Evolutionary conservation across 92 coral and sea anemone genomes (phyloP).

Genomic region (Diadumene lineata): DNA sequence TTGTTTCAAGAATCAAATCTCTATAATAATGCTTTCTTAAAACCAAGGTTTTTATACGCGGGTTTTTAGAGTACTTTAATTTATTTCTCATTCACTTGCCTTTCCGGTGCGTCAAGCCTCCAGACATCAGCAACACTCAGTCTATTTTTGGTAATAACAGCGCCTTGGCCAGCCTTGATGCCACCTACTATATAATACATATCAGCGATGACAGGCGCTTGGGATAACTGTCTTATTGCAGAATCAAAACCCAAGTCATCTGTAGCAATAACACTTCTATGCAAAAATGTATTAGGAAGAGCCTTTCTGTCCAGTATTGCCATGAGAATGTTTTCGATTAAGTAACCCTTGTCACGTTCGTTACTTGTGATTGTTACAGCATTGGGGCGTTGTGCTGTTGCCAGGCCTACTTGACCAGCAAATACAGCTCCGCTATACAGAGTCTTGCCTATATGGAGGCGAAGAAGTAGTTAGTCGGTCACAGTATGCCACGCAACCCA

Average conservation of each 20-base stretch:
- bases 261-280: slow-evolving; percentile 60
- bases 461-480: not conserved
- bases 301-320: slow-evolving; percentile 79
- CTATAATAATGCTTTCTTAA: no score
- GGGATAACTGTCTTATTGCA: slow-evolving; percentile 54
- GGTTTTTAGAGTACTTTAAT: no score
- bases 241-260: slow-evolving; percentile 54
- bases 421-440: slow-evolving; percentile 81
- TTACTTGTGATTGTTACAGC: slow-evolving; percentile 71
- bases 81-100: no score
- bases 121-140: slow-evolving; percentile 60
- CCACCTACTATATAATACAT: slow-evolving; percentile 82
- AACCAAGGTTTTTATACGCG: no score
- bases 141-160: slow-evolving; percentile 73
- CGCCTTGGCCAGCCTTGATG: slow-evolving; percentile 71
- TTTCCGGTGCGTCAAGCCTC: slow-evolving; percentile 49
- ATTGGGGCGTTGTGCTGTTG: slow-evolving; percentile 79
- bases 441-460: slow-evolving; percentile 49
- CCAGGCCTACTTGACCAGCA: slow-evolving; percentile 80
- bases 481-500: not conserved
- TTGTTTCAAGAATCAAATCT: no score
- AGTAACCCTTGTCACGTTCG: slow-evolving; percentile 75
- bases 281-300: slow-evolving; percentile 59
- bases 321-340: slow-evolving; percentile 72
- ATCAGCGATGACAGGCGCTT: slow-evolving; percentile 66